These are phyloP conservation scores for Dione juno DNA, from an alignment of 2,888 invertebrate genomes.

Conservation along the genomic window DNA sequence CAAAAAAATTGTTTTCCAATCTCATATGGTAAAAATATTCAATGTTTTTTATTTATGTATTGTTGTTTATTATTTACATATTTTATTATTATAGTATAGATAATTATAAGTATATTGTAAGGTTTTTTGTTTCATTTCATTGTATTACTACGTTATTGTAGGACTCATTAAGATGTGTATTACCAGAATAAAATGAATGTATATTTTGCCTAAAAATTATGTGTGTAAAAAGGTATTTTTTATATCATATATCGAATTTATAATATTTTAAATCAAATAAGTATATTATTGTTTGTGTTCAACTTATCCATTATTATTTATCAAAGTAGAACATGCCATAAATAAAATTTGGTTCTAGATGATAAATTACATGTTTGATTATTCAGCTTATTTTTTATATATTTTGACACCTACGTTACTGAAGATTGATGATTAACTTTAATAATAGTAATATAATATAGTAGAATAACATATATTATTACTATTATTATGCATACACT, in stretches of 20 bases:
- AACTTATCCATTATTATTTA: not conserved
- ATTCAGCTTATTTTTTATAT: not conserved
- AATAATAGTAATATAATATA: no score
- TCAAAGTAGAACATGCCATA: not conserved
- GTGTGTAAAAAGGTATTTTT: no score
- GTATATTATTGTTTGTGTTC: not conserved
- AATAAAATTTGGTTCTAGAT: not conserved
- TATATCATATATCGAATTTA: not conserved
- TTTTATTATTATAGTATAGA: no score
- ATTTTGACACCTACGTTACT: constrained; percentile 5
- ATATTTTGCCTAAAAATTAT: no score
- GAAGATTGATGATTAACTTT: not conserved
- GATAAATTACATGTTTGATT: not conserved
- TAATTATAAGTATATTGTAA: no score
- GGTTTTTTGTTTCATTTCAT: no score
- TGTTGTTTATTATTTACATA: no score
- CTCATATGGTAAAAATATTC: no score
- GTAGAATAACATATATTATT: no score
- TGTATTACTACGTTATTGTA: not conserved
- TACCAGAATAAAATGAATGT: constrained; percentile 6
- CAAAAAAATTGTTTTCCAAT: no score
- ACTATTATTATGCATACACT: no score
- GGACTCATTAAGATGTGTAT: not conserved
- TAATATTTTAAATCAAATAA: not conserved
- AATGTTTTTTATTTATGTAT: no score